Evolutionary conservation across 1,140 invertebrate species (phyloP).

Genomic region (Pygmarrhopalites habei): DNA sequence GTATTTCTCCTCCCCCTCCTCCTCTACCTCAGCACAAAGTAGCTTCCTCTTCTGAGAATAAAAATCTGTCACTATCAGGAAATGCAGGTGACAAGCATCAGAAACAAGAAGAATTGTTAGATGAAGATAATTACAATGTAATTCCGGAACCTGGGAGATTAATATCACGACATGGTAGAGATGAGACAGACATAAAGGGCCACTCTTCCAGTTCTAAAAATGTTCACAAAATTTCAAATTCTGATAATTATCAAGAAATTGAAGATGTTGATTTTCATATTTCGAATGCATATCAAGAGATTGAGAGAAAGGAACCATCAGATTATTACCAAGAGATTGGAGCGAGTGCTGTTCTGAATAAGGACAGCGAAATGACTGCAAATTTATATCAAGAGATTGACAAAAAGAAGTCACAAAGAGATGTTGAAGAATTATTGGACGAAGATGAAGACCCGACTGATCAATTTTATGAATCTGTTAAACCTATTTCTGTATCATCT

Average conservation of each 20-base stretch:
- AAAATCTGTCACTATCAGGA: background rate
- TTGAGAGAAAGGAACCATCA: slow-evolving; percentile 17
- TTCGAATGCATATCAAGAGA: slow-evolving; percentile 27
- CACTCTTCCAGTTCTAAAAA: background rate
- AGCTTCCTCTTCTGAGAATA: background rate
- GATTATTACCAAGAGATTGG: slow-evolving; percentile 32
- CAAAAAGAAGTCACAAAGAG: background rate
- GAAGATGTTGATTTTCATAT: slow-evolving; percentile 19
- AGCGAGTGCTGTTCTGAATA: background rate
- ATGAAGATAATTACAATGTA: slow-evolving; percentile 39
- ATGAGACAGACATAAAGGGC: slow-evolving; percentile 6
- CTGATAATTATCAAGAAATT: slow-evolving; percentile 29
- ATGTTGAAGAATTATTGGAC: slow-evolving; percentile 12
- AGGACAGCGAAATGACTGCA: too few relatives aligned
- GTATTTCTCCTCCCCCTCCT: too few relatives aligned
- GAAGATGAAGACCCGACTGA: slow-evolving; percentile 33
- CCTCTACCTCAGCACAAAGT: background rate
- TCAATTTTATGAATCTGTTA: slow-evolving; percentile 36
- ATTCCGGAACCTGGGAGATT: slow-evolving; percentile 23
- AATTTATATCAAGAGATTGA: slow-evolving; percentile 34
- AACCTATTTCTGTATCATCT: background rate
- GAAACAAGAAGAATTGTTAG: slow-evolving; percentile 16
- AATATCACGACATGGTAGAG: background rate
- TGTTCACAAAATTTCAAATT: background rate
- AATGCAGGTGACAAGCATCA: too few relatives aligned